Evolutionary conservation across 2,888 invertebrate species (phyloP).

Genomic region (Amiota mariae): DNA sequence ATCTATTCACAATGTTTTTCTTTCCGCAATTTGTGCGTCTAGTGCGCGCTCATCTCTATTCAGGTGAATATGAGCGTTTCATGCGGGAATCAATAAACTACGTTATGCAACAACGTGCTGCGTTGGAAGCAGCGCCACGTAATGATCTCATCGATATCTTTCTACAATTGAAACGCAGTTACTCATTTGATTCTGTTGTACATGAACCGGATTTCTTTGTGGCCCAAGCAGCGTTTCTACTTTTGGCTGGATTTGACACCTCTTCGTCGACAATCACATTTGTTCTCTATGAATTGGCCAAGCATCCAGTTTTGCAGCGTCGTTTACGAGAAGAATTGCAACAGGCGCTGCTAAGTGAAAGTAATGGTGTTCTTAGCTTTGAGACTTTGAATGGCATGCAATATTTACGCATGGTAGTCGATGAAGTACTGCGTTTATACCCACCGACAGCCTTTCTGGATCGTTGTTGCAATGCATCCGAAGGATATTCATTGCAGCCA

Average conservation of each 20-base stretch:
- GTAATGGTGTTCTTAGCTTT: conserved; percentile 66
- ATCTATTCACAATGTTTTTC: conserved; percentile 72
- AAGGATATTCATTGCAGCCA: conserved; percentile 59
- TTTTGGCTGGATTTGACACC: conserved; percentile 69
- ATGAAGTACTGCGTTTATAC: conserved; percentile 69
- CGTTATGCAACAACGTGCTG: conserved; percentile 71
- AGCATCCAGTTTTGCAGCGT: conserved; percentile 69
- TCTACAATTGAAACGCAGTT: conserved; percentile 70
- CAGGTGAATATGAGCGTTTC: conserved; percentile 65
- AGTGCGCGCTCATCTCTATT: conserved; percentile 64
- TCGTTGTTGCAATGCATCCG: conserved; percentile 61
- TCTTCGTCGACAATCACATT: conserved; percentile 73
- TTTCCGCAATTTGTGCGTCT: conserved; percentile 66
- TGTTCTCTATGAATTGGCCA: conserved; percentile 72
- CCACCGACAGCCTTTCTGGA: conserved; percentile 70
- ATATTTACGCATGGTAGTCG: conserved; percentile 73
- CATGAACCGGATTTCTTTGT: conserved; percentile 62
- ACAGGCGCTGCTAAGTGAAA: conserved; percentile 45
- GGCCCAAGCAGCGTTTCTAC: conserved; percentile 67
- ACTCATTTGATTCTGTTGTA: conserved; percentile 48
- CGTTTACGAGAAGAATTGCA: conserved; percentile 71
- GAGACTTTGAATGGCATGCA: conserved; percentile 71
- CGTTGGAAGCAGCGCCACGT: conserved; percentile 56
- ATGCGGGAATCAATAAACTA: conserved; percentile 71
- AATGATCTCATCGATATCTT: conserved; percentile 75